A percentile compares a stretch with the other conserved stretches of the same genome.
Conservation (phyloP, 2,888 invertebrate species). For the Ormyrus thymus region DNA sequence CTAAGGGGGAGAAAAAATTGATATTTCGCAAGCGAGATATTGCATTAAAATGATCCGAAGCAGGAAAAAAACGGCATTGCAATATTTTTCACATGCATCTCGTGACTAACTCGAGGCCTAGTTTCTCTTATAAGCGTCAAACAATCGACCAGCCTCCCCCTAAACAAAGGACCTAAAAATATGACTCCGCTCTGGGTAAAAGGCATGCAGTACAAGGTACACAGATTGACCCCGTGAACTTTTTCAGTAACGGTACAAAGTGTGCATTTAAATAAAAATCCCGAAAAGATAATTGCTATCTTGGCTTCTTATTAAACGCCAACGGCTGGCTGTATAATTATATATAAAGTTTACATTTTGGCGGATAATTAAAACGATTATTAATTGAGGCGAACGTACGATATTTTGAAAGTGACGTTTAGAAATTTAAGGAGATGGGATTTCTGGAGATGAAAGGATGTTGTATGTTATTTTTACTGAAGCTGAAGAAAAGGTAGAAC, state of each 20-base stretch:
- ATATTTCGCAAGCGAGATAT: neutral
- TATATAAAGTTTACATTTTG: too few species aligned
- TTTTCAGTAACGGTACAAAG: constrained; percentile 4
- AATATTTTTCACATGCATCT: constrained; percentile 9
- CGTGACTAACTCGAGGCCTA: constrained; percentile 17
- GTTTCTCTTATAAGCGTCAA: constrained; percentile 25
- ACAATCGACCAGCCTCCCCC: constrained; percentile 15
- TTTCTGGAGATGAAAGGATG: too few species aligned
- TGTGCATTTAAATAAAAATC: neutral
- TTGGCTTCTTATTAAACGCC: too few species aligned
- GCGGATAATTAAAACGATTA: too few species aligned
- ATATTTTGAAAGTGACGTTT: too few species aligned
- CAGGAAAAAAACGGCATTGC: neutral
- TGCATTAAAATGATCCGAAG: constrained; percentile 1
- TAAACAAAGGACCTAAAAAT: constrained; percentile 23
- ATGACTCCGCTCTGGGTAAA: constrained; percentile 8
- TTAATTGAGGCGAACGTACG: too few species aligned
- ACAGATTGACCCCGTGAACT: constrained; percentile 6
- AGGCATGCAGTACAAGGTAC: neutral
- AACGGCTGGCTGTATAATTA: too few species aligned
- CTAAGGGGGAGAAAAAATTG: too few species aligned
- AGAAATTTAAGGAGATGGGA: too few species aligned
- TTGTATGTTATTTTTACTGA: too few species aligned
- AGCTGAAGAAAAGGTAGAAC: too few species aligned
- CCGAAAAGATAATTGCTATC: too few species aligned